Base-by-base conservation (phyloP, 23 tunicate genomes). In the Ascidia mentula region DNA sequence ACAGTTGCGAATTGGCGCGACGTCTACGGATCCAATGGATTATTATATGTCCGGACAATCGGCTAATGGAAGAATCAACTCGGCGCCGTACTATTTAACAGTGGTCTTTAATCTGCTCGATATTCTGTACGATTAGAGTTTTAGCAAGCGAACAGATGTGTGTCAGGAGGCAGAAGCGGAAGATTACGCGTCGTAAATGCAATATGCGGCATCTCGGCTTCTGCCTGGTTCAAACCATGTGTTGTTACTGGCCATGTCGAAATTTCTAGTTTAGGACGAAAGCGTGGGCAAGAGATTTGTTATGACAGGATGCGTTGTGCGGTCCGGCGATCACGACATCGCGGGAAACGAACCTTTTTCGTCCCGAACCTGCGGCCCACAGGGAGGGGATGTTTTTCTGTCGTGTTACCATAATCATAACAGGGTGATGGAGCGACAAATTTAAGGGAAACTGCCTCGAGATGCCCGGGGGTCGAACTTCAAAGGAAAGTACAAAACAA, bases 261-360 rank as follows among this genome's bases (percentile, higher is more conserved):
- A 28, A 53, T 53, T 53, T 53, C 65, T 1, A 53, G 28, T 20
- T 53, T 3, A 53, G n/a, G 65, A 26, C 65, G 24, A 53, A 26
- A 53, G 24, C 65, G 24, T 28, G 24, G 24, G 65, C 4, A 53
- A 53, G 28, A 53, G 65, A 53, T 53, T 53, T 53, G 65, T 53
- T 53, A 53, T 53, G 65, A 53, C 65, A 53, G 65, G 65, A 53
- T 28, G 24, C 28, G 65, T 20, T 53, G 65, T 28, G 65, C 65
- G 65, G 24, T 28, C 22, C 7, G 65, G 13, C 65, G 65, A 53
- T 26, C 65, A 9, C 4, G 22, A 20, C 13, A 53, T 3, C 65
- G 12, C 4, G 13, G 65, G 65, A 53, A 53, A 53, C 65, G 65
- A 20, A 53, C 65, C 65, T 53, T 53, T 53, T 53, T 53, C 65